phyloP scores from a whole-genome alignment of 2,888 invertebrate genomes.

The Dioctria rufipes region DNA sequence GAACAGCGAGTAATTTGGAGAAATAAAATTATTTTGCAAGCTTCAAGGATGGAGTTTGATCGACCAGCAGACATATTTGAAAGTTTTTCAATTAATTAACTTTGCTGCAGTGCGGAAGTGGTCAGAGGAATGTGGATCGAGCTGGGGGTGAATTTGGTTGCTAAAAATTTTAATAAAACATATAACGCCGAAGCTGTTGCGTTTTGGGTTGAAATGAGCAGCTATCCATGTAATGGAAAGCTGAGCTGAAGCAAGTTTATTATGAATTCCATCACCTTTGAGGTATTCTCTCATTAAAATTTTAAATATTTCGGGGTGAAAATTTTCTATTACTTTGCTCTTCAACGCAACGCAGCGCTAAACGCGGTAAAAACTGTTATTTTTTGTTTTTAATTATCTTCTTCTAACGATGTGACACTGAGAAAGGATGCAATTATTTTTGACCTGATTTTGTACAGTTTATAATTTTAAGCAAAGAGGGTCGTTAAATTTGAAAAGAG shows the following conservation, averaged over 20 bases:
- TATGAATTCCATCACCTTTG: background rate
- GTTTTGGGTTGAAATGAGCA: background rate
- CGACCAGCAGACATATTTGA: slow-evolving; percentile 50
- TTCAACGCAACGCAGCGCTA: too few species aligned
- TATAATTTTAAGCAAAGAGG: too few species aligned
- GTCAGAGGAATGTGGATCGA: background rate
- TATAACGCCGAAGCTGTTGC: background rate
- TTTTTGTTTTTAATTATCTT: too few species aligned
- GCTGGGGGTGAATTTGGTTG: background rate
- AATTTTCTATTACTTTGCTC: background rate
- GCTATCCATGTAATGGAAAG: background rate
- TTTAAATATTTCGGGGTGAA: background rate
- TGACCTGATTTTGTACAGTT: too few species aligned
- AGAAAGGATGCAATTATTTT: too few species aligned
- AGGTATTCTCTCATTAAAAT: background rate
- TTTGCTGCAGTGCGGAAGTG: slow-evolving; percentile 16
- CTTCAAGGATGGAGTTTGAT: slow-evolving; percentile 53
- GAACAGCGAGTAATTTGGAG: slow-evolving; percentile 7
- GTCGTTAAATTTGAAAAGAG: too few species aligned
- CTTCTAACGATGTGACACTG: too few species aligned
- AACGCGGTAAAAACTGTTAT: too few species aligned
- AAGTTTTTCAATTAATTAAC: slow-evolving; percentile 57
- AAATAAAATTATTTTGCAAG: slow-evolving; percentile 52
- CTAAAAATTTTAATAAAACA: background rate
- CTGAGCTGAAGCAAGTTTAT: background rate